These are phyloP conservation scores for Gymnogyps californianus DNA, from an alignment of 2,113 vertebrate species.

Conservation along the genomic window DNA sequence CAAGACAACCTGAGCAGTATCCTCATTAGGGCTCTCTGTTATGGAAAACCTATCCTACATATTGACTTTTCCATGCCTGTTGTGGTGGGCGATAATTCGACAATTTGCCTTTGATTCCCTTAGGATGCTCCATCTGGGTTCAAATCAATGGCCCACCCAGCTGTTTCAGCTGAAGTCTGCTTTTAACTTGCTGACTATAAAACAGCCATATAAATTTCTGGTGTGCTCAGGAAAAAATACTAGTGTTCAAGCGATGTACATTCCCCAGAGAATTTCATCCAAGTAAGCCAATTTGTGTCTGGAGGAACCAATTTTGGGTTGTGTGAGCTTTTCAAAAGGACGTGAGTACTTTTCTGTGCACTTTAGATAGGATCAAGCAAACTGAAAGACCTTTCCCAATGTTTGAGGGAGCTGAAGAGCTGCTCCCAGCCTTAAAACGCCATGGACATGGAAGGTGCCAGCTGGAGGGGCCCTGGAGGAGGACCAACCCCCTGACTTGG, in stretches of 20 bases:
- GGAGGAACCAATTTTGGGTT: not conserved
- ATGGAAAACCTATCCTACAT: not conserved
- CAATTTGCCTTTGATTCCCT: constrained; percentile 2
- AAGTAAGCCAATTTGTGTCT: not conserved
- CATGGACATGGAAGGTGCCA: fast-evolving
- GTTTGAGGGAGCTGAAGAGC: not conserved
- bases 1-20: not conserved
- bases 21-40: not conserved
- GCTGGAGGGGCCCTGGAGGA: not conserved
- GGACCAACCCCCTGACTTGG: not conserved
- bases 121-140: not conserved
- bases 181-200: not conserved
- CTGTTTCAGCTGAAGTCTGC: not conserved
- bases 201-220: not conserved
- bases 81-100: not conserved
- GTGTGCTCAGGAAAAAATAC: not conserved
- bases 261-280: not conserved
- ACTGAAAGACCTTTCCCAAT: not conserved
- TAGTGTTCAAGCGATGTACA: not conserved
- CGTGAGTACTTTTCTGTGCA: not conserved
- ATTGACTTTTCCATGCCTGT: not conserved
- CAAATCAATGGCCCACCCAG: not conserved
- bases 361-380: not conserved
- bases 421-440: not conserved
- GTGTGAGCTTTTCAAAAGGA: not conserved